A percentile compares a stretch with the other conserved stretches of the same genome.
Conservation (phyloP, 2,113 vertebrate species). For the Sorex araneus region DNA sequence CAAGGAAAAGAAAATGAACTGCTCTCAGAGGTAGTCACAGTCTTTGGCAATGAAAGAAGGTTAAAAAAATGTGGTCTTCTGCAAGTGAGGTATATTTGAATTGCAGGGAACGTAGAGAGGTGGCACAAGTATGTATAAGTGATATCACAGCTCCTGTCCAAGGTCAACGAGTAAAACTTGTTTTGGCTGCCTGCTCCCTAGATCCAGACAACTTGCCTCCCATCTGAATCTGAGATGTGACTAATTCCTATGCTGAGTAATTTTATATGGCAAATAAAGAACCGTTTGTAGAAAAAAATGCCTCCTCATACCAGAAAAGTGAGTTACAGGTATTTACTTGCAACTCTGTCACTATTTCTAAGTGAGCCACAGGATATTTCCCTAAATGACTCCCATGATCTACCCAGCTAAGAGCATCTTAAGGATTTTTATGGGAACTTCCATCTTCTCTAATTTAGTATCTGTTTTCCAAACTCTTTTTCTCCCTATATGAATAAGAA, state of each 20-base stretch:
- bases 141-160: not conserved
- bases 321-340: not conserved
- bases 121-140: not conserved
- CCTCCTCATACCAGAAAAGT: not conserved
- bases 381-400: not conserved
- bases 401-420: not conserved
- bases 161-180: not conserved
- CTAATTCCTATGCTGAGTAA: not conserved
- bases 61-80: not conserved
- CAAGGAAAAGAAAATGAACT: conserved; percentile 38
- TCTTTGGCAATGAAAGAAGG: not conserved
- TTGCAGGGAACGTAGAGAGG: not conserved
- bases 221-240: conserved; percentile 19
- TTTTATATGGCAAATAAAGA: not conserved
- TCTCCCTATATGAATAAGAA: not conserved
- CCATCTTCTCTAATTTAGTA: not conserved
- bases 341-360: conserved; percentile 29
- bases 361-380: not conserved
- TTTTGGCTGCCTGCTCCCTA: not conserved
- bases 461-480: not conserved
- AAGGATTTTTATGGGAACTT: not conserved
- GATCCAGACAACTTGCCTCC: not conserved
- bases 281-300: conserved; percentile 4
- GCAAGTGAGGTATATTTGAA: not conserved
- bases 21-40: not conserved